phyloP scores from a whole-genome alignment of 2,113 vertebrate genomes.

The Puntigrus tetrazona region DNA sequence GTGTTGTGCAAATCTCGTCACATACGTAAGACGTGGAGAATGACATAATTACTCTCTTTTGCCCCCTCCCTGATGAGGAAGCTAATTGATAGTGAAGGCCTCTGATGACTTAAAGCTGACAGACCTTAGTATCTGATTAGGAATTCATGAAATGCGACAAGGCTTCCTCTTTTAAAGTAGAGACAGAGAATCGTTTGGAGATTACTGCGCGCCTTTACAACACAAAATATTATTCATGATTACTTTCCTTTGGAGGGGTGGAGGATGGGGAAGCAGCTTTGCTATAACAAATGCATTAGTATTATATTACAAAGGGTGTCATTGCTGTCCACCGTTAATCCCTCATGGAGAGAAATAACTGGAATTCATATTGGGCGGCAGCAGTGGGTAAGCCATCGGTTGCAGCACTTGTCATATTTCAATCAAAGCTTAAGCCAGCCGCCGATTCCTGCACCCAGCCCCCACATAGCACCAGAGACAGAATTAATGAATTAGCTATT shows the following conservation, averaged over 20 bases:
- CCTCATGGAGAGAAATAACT: constrained; percentile 66
- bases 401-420: constrained; percentile 79
- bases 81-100: constrained; percentile 53
- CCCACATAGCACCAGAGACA: constrained; percentile 71
- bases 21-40: constrained; percentile 7
- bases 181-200: constrained; percentile 38
- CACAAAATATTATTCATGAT: constrained; percentile 46
- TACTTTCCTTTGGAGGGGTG: constrained; percentile 13
- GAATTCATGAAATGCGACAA: constrained; percentile 51
- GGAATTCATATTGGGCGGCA: constrained; percentile 68
- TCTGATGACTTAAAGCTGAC: constrained; percentile 45
- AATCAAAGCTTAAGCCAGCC: constrained; percentile 76
- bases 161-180: constrained; percentile 40
- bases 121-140: constrained; percentile 42
- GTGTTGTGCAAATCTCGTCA: constrained; percentile 33
- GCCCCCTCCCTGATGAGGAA: constrained; percentile 19
- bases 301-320: constrained; percentile 58
- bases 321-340: constrained; percentile 60
- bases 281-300: constrained; percentile 53
- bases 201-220: constrained; percentile 34
- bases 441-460: constrained; percentile 69
- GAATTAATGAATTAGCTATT: constrained; percentile 96
- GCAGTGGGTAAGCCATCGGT: constrained; percentile 65
- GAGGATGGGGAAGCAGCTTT: constrained; percentile 7
- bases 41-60: constrained; percentile 31